phyloP scores from a whole-genome alignment of 2,888 invertebrate genomes.

The Pterobdella sp. region DNA sequence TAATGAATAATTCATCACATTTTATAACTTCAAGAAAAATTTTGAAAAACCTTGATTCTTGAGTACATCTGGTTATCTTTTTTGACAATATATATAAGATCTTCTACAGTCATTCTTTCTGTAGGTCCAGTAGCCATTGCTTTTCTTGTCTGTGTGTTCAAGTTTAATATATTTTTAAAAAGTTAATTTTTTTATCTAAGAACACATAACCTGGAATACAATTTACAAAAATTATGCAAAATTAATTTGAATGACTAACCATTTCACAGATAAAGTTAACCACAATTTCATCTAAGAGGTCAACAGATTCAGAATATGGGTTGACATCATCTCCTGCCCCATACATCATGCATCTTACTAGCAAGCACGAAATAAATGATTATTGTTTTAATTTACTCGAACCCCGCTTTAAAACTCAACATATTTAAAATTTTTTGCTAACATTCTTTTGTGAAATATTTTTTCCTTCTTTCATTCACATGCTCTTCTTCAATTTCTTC shows the following conservation, averaged over 20 bases:
- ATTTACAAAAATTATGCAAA: not conserved
- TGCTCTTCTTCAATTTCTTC: conserved; percentile 39
- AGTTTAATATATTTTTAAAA: no score
- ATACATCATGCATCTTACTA: conserved; percentile 77
- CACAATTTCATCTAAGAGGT: conserved; percentile 89
- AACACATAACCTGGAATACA: no score
- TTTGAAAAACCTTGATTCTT: conserved; percentile 78
- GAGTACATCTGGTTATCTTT: conserved; percentile 95
- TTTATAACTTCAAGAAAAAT: no score
- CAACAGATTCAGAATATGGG: conserved; percentile 96
- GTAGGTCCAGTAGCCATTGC: conserved; percentile 93
- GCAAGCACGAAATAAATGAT: conserved; percentile 27
- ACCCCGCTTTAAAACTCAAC: not conserved
- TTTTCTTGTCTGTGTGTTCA: conserved; percentile 64
- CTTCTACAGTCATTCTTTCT: conserved; percentile 95
- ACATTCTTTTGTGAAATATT: conserved; percentile 40
- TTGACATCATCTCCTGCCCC: conserved; percentile 99
- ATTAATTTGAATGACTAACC: conserved; percentile 52
- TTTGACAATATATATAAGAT: conserved; percentile 86
- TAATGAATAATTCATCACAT: no score
- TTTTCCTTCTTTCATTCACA: conserved; percentile 39
- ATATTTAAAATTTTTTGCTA: conserved; percentile 25
- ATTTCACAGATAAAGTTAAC: conserved; percentile 95
- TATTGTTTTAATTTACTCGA: not conserved
- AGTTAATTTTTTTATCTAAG: no score